These are phyloP conservation scores for Labia minor DNA, from an alignment of 2,888 invertebrate genomes.

Conservation along the genomic window DNA sequence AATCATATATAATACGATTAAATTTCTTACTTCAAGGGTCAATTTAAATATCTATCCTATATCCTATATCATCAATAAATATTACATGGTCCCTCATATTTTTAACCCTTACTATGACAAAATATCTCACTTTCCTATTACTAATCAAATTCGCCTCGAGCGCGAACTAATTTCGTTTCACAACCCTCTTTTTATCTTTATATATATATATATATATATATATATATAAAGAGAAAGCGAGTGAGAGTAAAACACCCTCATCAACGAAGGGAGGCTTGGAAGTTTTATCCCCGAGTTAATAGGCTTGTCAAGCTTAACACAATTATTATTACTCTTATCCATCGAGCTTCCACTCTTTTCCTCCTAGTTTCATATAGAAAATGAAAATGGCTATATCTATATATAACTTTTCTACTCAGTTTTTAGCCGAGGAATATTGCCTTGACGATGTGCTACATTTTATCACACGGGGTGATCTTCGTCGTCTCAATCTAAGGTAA, in stretches of 20 bases:
- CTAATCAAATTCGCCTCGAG: not conserved
- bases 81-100: not conserved
- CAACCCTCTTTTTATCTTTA: not conserved
- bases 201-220: not conserved
- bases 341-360: not conserved
- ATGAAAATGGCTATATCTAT: conserved; percentile 16
- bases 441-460: conserved; percentile 68
- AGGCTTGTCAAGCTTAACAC: not conserved
- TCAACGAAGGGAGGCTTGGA: not conserved
- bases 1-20: no score
- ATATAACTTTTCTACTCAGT: conserved; percentile 33
- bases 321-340: not conserved
- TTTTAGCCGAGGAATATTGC: conserved; percentile 64
- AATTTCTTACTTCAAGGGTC: no score
- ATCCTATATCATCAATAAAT: not conserved
- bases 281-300: conserved; percentile 13
- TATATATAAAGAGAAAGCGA: no score
- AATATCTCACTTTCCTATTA: not conserved
- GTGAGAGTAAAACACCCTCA: not conserved
- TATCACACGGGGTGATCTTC: conserved; percentile 71
- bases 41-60: not conserved
- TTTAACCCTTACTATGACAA: not conserved
- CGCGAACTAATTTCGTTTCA: not conserved
- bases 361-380: not conserved
- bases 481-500: conserved; percentile 66